These are phyloP conservation scores for Brachionus sp. DNA, from an alignment of 1,140 invertebrate genomes.

Conservation along the genomic window DNA sequence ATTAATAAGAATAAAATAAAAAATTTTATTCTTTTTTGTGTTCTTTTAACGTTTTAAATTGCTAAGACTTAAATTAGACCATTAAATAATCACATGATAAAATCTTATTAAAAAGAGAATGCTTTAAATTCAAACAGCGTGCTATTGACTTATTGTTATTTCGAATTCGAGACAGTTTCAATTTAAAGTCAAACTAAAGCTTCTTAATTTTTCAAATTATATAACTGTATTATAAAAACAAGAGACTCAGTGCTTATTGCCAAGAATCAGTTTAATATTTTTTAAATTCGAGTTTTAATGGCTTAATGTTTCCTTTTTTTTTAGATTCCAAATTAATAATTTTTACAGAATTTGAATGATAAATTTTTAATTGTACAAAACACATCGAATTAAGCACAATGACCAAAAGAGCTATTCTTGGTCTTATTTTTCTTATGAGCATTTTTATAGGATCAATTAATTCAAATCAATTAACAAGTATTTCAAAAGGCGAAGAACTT, in stretches of 20 bases:
- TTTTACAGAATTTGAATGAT: not conserved
- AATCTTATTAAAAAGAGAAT: not conserved
- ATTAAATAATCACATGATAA: not conserved
- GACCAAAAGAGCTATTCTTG: not conserved
- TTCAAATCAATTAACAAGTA: not conserved
- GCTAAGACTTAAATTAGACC: not conserved
- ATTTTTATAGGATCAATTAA: not conserved
- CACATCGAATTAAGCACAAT: conserved; percentile 2
- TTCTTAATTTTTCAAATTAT: not conserved
- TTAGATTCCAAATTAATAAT: not conserved
- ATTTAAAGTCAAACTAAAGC: not conserved
- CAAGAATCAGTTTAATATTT: not conserved
- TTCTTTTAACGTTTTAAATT: not conserved
- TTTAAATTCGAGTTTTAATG: not conserved
- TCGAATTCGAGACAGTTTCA: not conserved
- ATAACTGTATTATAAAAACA: not conserved
- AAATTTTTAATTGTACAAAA: conserved; percentile 11
- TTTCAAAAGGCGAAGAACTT: conserved; percentile 14
- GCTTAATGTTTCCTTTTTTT: not conserved
- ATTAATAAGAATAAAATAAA: too few species aligned
- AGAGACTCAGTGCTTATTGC: not conserved
- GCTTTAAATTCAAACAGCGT: not conserved
- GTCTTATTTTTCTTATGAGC: not conserved
- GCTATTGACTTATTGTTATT: conserved; percentile 1
- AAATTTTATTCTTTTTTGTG: too few species aligned